Conservation (phyloP, 2,797 vertebrate genomes). For the Brachymystax lenok region DNA sequence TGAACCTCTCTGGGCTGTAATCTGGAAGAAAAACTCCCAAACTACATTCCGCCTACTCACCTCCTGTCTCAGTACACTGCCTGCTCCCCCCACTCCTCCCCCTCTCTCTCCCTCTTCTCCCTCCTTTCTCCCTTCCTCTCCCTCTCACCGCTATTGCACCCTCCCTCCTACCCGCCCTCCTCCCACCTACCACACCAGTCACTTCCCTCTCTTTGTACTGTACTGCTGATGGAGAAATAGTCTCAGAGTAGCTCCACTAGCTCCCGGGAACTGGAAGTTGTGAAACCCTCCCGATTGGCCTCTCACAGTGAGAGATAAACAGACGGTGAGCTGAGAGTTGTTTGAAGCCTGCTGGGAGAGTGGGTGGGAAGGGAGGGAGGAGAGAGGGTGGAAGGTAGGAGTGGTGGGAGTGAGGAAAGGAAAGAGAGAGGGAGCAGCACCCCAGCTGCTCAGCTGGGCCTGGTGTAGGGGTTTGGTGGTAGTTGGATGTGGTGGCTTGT, state of each 20-base stretch:
- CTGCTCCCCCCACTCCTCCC: not conserved
- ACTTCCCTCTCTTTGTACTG: conserved; percentile 8
- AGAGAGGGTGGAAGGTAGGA: not conserved
- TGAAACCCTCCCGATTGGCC: conserved; percentile 53
- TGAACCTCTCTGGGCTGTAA: conserved; percentile 52
- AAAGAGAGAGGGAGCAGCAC: conserved; percentile 9
- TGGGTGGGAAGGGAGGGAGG: conserved; percentile 20
- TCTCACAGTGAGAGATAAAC: conserved; percentile 48
- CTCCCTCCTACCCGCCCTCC: not conserved
- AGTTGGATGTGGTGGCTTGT: conserved; percentile 15
- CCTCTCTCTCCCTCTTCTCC: not conserved
- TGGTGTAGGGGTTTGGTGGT: conserved; percentile 13
- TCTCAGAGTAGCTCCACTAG: conserved; percentile 14
- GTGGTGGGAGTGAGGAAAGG: conserved; percentile 16
- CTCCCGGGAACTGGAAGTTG: conserved; percentile 52
- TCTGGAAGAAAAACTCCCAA: conserved; percentile 45
- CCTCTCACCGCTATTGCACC: not conserved
- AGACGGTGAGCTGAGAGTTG: conserved; percentile 51
- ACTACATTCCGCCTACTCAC: conserved; percentile 56
- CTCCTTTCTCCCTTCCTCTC: not conserved
- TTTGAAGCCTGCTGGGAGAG: conserved; percentile 50
- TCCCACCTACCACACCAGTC: not conserved
- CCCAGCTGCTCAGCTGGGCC: not conserved
- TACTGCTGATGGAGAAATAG: conserved; percentile 9
- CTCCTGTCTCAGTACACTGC: conserved; percentile 47